Base-by-base conservation (phyloP, 2,888 invertebrate genomes). In the Caenorhabditis imperialis region DNA sequence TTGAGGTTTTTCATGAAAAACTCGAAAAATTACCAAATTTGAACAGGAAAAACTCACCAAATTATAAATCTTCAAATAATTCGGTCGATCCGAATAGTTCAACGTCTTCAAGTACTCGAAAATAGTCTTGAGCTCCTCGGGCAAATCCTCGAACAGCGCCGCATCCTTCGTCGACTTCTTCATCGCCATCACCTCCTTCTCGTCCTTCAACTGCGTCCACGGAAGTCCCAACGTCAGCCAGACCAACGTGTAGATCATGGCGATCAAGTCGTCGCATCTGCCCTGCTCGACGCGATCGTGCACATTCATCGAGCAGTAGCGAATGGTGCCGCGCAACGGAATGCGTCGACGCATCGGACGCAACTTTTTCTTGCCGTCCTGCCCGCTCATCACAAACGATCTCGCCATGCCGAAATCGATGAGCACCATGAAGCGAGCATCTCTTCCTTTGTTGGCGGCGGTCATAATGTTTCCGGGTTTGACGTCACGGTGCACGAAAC, bases 391-490 rank as follows among this genome's bases (percentile, higher is more conserved):
- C 16, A 75, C 70, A 38, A 62, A 75, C 12, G 75, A 63, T 35
- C 75, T 23, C 10, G 75, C 75, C 75, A 75, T 75, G 40, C 75
- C 75, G 25, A 75, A 75, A 35, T 75, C 75, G 35, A 75, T 75
- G 8, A 75, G 54, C 5, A 60, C 14, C 3, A 75, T 8, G 8
- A 42, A 40, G 7, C 75, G 45, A 2, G 75, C 22, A 37, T 70
- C 75, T 3, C 54, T 40, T 0, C 70, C 70, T 3, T 22, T 37
- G n/a, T 51, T 58, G 2, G 62, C 60, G 1, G 63, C 70, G 3
- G 65, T 63, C 47, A 75, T 71, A 16, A 75, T 54, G 35, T 75
- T 75, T 7, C 75, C 75, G 0, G 75, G 75, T 38, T 75, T 75
- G 5, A 75, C 62, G 37, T 75, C 75, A 1, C 75, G 63, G 38